Evolutionary conservation across 1,140 invertebrate genomes (phyloP).

Genomic region (Pseudomyrmex sp.): DNA sequence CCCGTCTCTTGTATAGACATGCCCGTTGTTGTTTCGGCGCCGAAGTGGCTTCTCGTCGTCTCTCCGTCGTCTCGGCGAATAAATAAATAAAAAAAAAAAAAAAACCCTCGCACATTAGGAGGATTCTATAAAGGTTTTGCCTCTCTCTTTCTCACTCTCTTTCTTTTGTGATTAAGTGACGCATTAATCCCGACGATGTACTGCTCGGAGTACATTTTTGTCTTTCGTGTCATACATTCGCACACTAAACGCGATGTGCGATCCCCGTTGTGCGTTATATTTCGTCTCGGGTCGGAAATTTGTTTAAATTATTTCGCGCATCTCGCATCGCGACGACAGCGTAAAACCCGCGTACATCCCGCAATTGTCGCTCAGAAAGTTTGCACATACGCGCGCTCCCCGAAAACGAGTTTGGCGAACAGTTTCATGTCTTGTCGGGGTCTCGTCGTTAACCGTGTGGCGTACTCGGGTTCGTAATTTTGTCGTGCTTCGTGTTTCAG

Average conservation of each 20-base stretch:
- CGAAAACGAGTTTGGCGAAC: constrained; percentile 31
- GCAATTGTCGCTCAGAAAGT: constrained; percentile 24
- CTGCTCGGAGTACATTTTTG: not conserved
- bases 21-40: constrained; percentile 64
- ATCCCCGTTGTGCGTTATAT: too few species aligned
- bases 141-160: not conserved
- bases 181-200: not conserved
- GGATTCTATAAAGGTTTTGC: constrained; percentile 21
- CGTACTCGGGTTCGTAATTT: constrained; percentile 19
- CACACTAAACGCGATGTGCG: too few species aligned
- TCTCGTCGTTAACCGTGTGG: constrained; percentile 23
- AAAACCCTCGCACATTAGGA: not conserved
- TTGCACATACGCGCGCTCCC: not conserved
- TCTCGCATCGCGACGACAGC: too few species aligned
- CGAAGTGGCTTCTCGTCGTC: constrained; percentile 48
- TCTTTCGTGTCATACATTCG: not conserved
- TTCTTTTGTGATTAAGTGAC: constrained; percentile 9
- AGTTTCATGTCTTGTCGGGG: not conserved
- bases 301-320: too few species aligned
- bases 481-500: constrained; percentile 51
- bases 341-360: not conserved
- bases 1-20: constrained; percentile 33
- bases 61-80: not conserved
- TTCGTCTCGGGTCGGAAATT: too few species aligned
- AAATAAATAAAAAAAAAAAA: constrained; percentile 41